These are phyloP conservation scores for Riptortus pedestris DNA, from an alignment of 1,140 invertebrate genomes.

Conservation along the genomic window DNA sequence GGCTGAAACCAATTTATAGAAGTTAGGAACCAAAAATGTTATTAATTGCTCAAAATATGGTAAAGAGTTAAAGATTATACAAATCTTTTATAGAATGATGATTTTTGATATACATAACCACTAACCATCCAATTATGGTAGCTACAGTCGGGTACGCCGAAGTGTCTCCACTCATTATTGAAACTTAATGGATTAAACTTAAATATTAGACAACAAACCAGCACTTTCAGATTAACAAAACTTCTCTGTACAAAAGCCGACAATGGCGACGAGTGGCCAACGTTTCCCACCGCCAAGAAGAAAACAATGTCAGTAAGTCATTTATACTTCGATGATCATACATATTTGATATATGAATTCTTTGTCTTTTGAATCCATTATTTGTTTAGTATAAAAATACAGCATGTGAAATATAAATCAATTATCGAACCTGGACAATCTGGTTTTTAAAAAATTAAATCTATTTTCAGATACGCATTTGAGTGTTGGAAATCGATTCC, in stretches of 20 bases:
- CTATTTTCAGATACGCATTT: too few species aligned
- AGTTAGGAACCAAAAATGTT: background rate
- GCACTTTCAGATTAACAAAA: background rate
- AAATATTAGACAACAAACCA: background rate
- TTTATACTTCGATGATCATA: too few species aligned
- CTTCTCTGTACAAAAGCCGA: background rate
- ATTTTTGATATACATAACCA: background rate
- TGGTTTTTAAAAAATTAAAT: too few species aligned
- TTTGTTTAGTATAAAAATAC: too few species aligned
- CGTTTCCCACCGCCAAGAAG: too few species aligned
- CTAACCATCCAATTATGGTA: slow-evolving; percentile 29
- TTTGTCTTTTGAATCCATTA: too few species aligned
- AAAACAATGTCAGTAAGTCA: too few species aligned
- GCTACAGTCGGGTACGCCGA: slow-evolving; percentile 27
- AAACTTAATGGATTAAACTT: too few species aligned
- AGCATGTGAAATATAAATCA: too few species aligned
- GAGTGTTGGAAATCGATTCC: too few species aligned
- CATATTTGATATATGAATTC: too few species aligned
- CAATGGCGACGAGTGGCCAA: background rate
- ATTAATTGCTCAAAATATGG: background rate
- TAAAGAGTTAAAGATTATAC: background rate
- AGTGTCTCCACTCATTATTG: background rate
- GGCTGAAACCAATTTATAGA: slow-evolving; percentile 19
- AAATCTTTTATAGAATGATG: background rate
- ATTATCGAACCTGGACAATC: too few species aligned